A percentile compares a stretch with the other conserved stretches of the same genome.
Evolutionary conservation across 2,797 vertebrate genomes (phyloP).

Genomic region (Sebastes diaconus): DNA sequence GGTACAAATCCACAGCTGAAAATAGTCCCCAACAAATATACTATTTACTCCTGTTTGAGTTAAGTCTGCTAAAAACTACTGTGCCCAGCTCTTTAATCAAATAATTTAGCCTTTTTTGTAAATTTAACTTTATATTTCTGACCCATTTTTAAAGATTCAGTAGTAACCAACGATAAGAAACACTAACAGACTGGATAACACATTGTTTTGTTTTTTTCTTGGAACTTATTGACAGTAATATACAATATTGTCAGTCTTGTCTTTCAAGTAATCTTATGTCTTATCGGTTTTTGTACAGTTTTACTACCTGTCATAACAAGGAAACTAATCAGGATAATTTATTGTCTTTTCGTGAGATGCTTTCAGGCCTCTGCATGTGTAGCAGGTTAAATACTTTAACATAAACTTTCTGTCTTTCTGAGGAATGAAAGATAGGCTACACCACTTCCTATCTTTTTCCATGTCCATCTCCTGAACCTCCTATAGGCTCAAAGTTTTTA

Average conservation of each 20-base stretch:
- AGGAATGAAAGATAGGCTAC: conserved; percentile 2
- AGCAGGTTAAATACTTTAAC: conserved; percentile 39
- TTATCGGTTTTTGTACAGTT: conserved; percentile 17
- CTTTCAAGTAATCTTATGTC: background rate
- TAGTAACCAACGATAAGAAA: background rate
- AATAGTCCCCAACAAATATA: too few relatives aligned
- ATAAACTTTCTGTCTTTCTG: conserved; percentile 3
- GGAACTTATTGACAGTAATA: background rate
- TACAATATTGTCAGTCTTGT: background rate
- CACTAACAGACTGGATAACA: background rate
- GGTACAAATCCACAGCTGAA: too few relatives aligned
- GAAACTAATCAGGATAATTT: conserved; percentile 26
- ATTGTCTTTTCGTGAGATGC: conserved; percentile 10
- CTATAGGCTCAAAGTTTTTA: background rate
- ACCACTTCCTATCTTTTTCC: background rate
- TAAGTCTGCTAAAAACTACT: too few relatives aligned
- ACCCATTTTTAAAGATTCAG: background rate
- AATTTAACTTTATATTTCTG: background rate
- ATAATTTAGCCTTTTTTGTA: background rate
- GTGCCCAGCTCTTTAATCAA: too few relatives aligned
- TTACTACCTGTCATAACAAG: conserved; percentile 9
- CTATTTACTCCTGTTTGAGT: too few relatives aligned
- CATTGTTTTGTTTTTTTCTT: background rate
- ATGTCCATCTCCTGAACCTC: background rate
- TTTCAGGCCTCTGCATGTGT: background rate